Percentiles rank a stretch among this genome's conserved stretches.
These are phyloP conservation scores for Apamea anceps DNA, from an alignment of 2,888 invertebrate genomes.

Conservation along the genomic window DNA sequence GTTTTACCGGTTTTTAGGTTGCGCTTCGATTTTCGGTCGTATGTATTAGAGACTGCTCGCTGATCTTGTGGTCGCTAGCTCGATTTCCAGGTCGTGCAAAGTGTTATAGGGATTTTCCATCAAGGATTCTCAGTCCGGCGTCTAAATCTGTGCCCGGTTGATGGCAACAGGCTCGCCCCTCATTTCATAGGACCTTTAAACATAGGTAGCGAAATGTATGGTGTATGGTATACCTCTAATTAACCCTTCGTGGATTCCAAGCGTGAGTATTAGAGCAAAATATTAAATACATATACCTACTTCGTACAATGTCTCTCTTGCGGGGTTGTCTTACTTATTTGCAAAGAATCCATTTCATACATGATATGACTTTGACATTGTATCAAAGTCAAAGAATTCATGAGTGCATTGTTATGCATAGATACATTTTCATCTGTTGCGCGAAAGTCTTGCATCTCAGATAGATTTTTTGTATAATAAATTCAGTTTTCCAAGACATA, in stretches of 20 bases:
- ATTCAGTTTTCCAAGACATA: neutral
- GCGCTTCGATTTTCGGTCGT: neutral
- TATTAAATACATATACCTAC: neutral
- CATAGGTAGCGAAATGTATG: neutral
- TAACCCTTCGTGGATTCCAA: neutral
- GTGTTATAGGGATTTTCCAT: neutral
- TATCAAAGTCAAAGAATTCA: neutral
- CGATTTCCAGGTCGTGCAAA: neutral
- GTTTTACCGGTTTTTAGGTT: neutral
- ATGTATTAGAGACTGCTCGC: neutral
- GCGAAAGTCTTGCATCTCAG: neutral
- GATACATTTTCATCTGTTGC: no score
- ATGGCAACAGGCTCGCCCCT: neutral
- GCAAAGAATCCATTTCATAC: neutral
- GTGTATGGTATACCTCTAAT: neutral
- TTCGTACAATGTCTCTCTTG: neutral
- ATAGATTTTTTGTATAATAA: neutral
- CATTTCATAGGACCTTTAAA: neutral
- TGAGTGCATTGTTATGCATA: neutral
- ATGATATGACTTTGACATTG: no score
- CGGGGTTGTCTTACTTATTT: neutral
- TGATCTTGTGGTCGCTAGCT: neutral
- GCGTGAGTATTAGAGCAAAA: neutral
- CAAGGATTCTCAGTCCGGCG: neutral
- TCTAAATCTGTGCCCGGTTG: neutral